phyloP scores from a whole-genome alignment of 2,113 vertebrate species.

The Apodemus speciosus region DNA sequence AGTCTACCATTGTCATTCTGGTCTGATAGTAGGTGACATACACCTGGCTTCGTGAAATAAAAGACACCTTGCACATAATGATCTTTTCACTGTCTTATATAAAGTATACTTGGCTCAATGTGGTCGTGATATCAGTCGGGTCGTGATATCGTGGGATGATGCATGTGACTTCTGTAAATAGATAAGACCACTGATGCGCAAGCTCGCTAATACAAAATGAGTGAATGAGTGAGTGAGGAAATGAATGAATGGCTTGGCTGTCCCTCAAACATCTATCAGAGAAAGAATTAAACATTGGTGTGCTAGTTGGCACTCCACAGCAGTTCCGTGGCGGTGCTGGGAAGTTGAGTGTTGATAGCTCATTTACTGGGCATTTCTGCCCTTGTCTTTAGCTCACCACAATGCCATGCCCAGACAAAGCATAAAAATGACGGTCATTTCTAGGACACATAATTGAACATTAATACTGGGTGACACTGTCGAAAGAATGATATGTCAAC shows the following conservation, averaged over 20 bases:
- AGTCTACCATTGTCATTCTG: conserved; percentile 65
- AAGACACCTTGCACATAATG: conserved; percentile 39
- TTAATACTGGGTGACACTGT: conserved; percentile 91
- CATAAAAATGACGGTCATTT: conserved; percentile 86
- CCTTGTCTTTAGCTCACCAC: conserved; percentile 84
- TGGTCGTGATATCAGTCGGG: neutral
- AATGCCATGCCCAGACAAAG: conserved; percentile 77
- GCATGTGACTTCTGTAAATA: neutral
- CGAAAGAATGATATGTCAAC: conserved; percentile 89
- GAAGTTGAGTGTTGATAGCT: conserved; percentile 75
- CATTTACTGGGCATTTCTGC: conserved; percentile 82
- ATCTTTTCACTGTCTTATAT: neutral
- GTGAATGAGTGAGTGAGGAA: neutral
- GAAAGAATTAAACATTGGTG: conserved; percentile 69
- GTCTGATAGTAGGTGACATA: conserved; percentile 71
- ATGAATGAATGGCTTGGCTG: conserved; percentile 26
- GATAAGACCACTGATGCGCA: neutral
- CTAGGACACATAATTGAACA: conserved; percentile 92
- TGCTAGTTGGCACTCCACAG: conserved; percentile 59
- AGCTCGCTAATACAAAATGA: neutral
- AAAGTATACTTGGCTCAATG: conserved; percentile 36
- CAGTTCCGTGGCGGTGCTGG: conserved; percentile 79
- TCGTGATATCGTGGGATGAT: neutral
- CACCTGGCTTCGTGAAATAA: neutral
- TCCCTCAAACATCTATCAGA: conserved; percentile 56